A percentile compares a stretch with the other conserved stretches of the same genome.
Conservation (phyloP, 2,113 vertebrate species). For the Hippocampus abdominalis region DNA sequence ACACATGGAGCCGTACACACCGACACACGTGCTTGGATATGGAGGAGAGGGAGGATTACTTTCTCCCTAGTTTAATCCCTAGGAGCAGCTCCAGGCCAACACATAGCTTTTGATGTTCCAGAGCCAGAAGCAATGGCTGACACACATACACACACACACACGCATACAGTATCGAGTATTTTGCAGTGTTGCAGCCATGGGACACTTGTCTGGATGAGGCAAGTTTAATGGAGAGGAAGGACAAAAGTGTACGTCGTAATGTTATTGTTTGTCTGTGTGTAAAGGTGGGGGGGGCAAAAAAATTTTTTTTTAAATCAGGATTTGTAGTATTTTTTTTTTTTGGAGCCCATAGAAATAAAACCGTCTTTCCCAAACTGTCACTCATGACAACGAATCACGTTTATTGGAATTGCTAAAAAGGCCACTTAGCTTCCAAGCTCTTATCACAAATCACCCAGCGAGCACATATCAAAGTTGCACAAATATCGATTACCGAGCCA, state of each 20-base stretch:
- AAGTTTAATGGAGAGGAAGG: constrained; percentile 14
- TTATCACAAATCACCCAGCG: not conserved
- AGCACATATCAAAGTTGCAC: not conserved
- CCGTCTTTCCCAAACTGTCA: not conserved
- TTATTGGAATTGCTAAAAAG: not conserved
- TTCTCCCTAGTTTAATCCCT: constrained; percentile 59
- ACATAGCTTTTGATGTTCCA: constrained; percentile 61
- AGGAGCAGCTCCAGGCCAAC: constrained; percentile 58
- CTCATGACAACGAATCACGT: too few species aligned
- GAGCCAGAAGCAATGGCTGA: constrained; percentile 45
- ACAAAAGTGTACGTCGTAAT: constrained; percentile 5
- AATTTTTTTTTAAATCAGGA: too few species aligned
- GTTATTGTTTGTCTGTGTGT: not conserved
- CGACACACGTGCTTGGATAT: constrained; percentile 37
- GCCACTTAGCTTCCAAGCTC: not conserved
- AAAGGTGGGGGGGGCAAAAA: not conserved
- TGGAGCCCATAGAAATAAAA: too few species aligned
- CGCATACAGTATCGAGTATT: constrained; percentile 7
- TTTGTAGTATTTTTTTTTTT: not conserved
- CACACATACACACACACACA: constrained; percentile 19
- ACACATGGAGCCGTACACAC: constrained; percentile 7
- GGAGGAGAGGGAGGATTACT: constrained; percentile 54
- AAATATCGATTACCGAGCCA: not conserved
- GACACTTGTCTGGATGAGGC: constrained; percentile 30
- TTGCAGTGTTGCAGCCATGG: constrained; percentile 30